Evolutionary conservation across 2,888 invertebrate species (phyloP).

Genomic region (Steinernema hermaphroditum): DNA sequence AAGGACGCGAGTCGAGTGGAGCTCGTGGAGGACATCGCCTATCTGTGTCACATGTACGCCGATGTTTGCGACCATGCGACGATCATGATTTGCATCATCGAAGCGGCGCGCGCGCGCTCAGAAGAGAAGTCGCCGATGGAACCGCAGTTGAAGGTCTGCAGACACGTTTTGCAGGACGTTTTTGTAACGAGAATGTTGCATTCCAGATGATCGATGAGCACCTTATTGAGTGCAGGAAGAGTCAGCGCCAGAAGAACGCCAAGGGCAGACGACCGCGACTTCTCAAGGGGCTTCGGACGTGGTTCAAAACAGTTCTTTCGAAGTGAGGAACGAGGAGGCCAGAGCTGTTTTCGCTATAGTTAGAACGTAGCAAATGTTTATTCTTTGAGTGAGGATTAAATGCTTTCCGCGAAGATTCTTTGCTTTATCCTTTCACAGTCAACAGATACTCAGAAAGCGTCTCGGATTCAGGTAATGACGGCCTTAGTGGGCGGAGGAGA

Average conservation of each 20-base stretch:
- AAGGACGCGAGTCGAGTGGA: slow-evolving; percentile 56
- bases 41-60: slow-evolving; percentile 56
- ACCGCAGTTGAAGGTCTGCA: slow-evolving; percentile 9
- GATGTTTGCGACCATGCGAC: slow-evolving; percentile 61
- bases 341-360: not conserved
- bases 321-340: not conserved
- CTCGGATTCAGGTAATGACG: too few relatives aligned
- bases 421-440: too few relatives aligned
- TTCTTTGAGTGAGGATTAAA: not conserved
- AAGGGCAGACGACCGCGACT: slow-evolving; percentile 24
- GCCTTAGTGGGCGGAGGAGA: too few relatives aligned
- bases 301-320: slow-evolving; percentile 4
- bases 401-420: too few relatives aligned
- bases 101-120: slow-evolving; percentile 56
- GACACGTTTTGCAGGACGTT: not conserved
- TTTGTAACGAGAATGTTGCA: not conserved
- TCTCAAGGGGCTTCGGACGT: not conserved
- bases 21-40: slow-evolving; percentile 57
- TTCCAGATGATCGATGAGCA: slow-evolving; percentile 58
- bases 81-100: slow-evolving; percentile 59
- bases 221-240: slow-evolving; percentile 48
- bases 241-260: not conserved
- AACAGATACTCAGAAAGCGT: too few relatives aligned
- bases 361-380: slow-evolving; percentile 14
- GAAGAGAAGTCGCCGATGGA: slow-evolving; percentile 42